Evolutionary conservation across 2,888 invertebrate genomes (phyloP).

Genomic region (Mechanitis mazaeus): DNA sequence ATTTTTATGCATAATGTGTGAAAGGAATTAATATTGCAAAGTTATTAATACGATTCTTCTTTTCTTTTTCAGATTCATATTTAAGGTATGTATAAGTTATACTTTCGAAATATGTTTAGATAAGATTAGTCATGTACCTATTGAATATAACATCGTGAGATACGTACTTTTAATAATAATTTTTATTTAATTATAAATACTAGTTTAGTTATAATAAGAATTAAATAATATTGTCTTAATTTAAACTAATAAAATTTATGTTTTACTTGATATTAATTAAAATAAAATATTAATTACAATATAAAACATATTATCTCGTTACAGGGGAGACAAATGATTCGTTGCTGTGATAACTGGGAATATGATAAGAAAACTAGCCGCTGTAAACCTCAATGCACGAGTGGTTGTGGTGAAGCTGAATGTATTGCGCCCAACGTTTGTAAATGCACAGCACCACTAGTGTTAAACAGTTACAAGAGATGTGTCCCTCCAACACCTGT

Average conservation of each 20-base stretch:
- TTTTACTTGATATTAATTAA: no score
- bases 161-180: no score
- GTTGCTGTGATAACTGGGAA: constrained; percentile 28
- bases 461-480: constrained; percentile 24
- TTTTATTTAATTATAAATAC: no score
- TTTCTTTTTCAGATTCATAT: background rate
- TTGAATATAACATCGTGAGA: no score
- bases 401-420: constrained; percentile 44
- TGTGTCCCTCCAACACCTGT: constrained; percentile 38
- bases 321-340: background rate
- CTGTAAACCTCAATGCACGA: constrained; percentile 36
- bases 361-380: constrained; percentile 14
- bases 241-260: no score
- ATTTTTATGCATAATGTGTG: no score
- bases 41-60: background rate
- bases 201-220: no score
- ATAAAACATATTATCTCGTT: background rate
- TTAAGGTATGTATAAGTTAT: background rate
- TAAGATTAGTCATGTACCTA: background rate
- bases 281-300: no score
- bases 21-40: background rate
- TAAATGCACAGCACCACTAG: constrained; percentile 41
- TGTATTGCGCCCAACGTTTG: constrained; percentile 47
- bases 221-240: no score
- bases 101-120: background rate